These are phyloP conservation scores for Noctilio leporinus DNA, from an alignment of 2,113 vertebrate genomes.

Conservation along the genomic window DNA sequence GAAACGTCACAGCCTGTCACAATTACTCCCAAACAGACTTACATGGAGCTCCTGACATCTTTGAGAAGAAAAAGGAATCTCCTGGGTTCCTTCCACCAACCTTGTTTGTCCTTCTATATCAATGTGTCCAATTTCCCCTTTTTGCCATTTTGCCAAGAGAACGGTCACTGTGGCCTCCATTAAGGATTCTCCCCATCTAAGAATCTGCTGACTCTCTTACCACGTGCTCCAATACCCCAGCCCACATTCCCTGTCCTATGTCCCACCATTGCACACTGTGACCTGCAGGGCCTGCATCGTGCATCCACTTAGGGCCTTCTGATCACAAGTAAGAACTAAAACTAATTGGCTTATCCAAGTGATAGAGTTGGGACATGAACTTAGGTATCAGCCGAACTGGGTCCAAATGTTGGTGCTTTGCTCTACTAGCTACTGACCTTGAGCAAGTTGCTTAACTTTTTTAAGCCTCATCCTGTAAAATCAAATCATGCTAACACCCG, in stretches of 20 bases:
- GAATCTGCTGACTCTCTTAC: neutral
- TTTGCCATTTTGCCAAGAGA: neutral
- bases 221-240: neutral
- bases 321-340: neutral
- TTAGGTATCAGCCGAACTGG: neutral
- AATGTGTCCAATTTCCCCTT: neutral
- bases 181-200: neutral
- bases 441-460: neutral
- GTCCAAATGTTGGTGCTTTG: neutral
- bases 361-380: rapidly evolving
- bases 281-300: neutral
- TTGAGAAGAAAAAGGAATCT: neutral
- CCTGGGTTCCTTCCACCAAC: neutral
- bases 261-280: neutral
- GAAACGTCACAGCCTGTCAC: neutral
- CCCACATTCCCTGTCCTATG: too few relatives aligned
- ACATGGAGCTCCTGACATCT: neutral
- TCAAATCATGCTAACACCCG: neutral
- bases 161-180: neutral
- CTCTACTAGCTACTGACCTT: neutral
- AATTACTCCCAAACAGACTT: neutral
- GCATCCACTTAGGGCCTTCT: neutral
- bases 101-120: neutral
- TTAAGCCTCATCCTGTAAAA: neutral
- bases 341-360: rapidly evolving